These are phyloP conservation scores for Saccopteryx bilineata DNA, from an alignment of 2,113 vertebrate species.

Conservation along the genomic window DNA sequence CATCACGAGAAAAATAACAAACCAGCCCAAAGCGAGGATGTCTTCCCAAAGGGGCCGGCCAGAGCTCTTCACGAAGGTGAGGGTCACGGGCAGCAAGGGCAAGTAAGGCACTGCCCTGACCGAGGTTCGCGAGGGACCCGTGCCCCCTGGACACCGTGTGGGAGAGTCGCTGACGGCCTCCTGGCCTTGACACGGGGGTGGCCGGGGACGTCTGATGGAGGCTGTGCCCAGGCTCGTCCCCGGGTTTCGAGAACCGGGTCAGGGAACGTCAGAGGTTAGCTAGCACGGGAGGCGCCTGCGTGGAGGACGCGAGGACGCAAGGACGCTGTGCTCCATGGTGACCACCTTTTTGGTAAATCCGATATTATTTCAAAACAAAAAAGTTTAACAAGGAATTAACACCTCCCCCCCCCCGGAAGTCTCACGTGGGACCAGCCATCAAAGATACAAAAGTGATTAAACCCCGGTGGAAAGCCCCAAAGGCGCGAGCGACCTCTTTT, in stretches of 20 bases:
- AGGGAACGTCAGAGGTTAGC: not conserved
- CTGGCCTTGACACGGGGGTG: not conserved
- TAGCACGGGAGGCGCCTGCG: not conserved
- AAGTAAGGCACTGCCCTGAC: not conserved
- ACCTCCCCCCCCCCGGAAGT: not conserved
- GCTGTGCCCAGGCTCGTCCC: not conserved
- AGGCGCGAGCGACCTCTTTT: fast-evolving
- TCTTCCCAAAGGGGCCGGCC: not conserved
- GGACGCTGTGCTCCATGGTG: too few species aligned
- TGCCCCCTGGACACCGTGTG: not conserved
- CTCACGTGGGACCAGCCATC: not conserved
- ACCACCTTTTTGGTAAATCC: not conserved
- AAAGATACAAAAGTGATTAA: not conserved
- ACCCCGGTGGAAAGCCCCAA: not conserved
- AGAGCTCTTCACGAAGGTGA: not conserved
- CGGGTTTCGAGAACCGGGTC: not conserved
- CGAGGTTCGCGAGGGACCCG: not conserved
- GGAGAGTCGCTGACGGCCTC: not conserved
- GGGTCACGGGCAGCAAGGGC: not conserved
- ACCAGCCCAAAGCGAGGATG: fast-evolving
- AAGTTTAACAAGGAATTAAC: not conserved
- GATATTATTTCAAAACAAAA: not conserved
- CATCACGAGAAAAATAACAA: not conserved
- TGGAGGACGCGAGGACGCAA: not conserved
- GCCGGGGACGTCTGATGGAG: not conserved